These are phyloP conservation scores for Hippocampus abdominalis DNA, from an alignment of 2,113 vertebrate species.

Conservation along the genomic window DNA sequence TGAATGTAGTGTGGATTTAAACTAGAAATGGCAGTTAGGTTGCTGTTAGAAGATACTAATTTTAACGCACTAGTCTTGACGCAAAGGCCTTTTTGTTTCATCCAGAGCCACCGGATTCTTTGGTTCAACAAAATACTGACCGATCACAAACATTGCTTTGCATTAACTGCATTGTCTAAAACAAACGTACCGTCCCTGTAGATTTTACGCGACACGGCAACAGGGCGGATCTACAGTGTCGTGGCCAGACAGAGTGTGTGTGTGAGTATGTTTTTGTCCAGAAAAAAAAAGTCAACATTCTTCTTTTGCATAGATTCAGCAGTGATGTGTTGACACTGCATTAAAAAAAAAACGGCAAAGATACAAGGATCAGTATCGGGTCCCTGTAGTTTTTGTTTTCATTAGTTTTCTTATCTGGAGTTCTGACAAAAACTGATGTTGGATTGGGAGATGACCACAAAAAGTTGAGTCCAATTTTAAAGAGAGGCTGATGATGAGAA, in stretches of 20 bases:
- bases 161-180: not conserved
- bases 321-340: not conserved
- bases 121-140: slow-evolving; percentile 60
- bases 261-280: too few relatives aligned
- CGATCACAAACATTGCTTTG: slow-evolving; percentile 53
- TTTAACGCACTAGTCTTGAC: slow-evolving; percentile 46
- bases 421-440: not conserved
- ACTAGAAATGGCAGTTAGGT: slow-evolving; percentile 1
- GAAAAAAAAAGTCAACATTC: not conserved
- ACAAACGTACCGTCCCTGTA: not conserved
- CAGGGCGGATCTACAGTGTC: too few relatives aligned
- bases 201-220: not conserved
- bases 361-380: not conserved
- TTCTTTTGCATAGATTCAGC: slow-evolving; percentile 1
- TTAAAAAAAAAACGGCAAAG: not conserved
- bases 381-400: not conserved
- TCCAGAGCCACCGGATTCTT: slow-evolving; percentile 32
- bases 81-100: slow-evolving; percentile 2
- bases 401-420: not conserved
- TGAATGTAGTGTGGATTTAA: slow-evolving; percentile 57
- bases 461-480: not conserved
- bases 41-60: slow-evolving; percentile 20
- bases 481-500: not conserved
- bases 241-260: too few relatives aligned
- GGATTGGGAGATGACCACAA: not conserved